Conservation (phyloP, 2,888 invertebrate species). For the Dysmachus trigonus region DNA sequence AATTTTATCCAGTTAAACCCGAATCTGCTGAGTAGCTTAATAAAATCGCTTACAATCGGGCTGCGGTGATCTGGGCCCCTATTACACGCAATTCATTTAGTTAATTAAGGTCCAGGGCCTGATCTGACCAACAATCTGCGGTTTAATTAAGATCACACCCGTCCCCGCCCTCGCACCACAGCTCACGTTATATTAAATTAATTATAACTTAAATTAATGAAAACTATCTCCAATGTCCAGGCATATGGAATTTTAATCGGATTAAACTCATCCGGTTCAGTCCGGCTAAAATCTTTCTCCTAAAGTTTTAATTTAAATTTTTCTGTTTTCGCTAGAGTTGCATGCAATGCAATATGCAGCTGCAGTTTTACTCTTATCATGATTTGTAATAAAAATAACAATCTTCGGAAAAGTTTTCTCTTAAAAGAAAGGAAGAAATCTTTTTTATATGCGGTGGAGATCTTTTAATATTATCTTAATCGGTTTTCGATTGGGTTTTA, state of each 20-base stretch:
- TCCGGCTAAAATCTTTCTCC: background rate
- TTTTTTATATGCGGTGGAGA: background rate
- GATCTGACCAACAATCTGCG: background rate
- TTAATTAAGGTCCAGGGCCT: background rate
- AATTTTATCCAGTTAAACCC: background rate
- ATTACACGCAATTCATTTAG: background rate
- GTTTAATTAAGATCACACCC: background rate
- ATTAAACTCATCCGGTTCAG: background rate
- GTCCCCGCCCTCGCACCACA: too few relatives aligned
- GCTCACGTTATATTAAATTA: background rate
- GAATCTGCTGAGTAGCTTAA: background rate
- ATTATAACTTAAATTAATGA: background rate
- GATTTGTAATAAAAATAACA: background rate
- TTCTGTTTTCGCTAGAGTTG: conserved; percentile 13
- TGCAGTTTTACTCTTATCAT: background rate
- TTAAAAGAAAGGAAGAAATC: background rate
- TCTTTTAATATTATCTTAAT: background rate
- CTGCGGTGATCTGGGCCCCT: background rate
- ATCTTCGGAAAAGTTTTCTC: background rate
- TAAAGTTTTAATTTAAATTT: background rate
- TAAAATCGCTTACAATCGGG: background rate
- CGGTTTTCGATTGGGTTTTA: background rate
- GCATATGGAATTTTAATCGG: conserved; percentile 1
- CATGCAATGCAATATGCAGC: background rate
- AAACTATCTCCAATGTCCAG: background rate